Conservation (phyloP, 1,140 invertebrate species). For the Scylla paramamosain region DNA sequence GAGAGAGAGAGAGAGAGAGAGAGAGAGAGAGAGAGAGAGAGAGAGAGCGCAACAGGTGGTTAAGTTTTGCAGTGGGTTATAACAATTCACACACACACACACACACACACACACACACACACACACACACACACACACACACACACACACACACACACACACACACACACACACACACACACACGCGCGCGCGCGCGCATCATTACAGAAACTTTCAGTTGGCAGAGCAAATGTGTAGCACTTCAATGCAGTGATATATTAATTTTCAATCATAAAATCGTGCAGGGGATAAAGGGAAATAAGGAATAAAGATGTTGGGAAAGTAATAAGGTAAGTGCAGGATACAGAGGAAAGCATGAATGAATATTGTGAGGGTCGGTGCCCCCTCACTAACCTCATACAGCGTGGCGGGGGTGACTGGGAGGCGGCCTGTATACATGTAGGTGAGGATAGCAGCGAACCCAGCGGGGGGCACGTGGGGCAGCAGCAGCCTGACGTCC, state of each 20-base stretch:
- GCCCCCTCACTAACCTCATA: conserved; percentile 81
- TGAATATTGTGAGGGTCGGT: background rate
- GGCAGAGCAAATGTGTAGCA: no score
- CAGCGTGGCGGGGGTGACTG: conserved; percentile 86
- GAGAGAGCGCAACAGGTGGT: conserved; percentile 31
- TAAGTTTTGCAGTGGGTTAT: background rate
- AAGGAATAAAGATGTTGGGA: background rate
- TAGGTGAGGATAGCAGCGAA: conserved; percentile 87
- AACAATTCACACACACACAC: background rate
- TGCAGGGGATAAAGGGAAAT: background rate
- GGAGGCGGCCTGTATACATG: conserved; percentile 89
- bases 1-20: conserved; percentile 43
- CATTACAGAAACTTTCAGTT: no score
- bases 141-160: no score
- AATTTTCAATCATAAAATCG: no score
- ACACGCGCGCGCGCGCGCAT: no score
- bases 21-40: conserved; percentile 41
- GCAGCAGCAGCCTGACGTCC: conserved; percentile 81
- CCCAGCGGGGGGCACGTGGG: conserved; percentile 85
- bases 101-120: background rate
- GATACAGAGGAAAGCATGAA: background rate
- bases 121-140: no score
- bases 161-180: no score
- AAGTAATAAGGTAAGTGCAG: background rate
- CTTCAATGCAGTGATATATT: no score